Evolutionary conservation across 2,113 vertebrate genomes (phyloP).

Genomic region (Peromyscus polionotus): DNA sequence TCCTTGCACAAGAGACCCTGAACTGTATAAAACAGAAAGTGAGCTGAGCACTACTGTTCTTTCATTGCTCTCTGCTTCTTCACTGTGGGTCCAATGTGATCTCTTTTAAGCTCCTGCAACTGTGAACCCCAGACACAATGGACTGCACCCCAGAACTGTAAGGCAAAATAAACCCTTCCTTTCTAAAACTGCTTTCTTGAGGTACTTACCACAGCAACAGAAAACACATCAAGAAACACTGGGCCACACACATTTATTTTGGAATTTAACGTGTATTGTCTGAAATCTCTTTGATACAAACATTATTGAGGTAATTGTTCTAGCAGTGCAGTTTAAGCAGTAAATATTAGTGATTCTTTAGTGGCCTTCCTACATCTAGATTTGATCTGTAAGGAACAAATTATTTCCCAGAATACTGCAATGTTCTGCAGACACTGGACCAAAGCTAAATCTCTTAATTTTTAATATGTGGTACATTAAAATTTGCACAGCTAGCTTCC

Average conservation of each 20-base stretch:
- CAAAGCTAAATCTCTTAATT: constrained; percentile 54
- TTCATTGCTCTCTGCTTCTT: neutral
- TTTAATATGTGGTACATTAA: constrained; percentile 75
- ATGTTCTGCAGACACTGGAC: constrained; percentile 65
- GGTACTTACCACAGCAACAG: neutral
- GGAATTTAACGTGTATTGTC: neutral
- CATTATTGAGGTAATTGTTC: constrained; percentile 61
- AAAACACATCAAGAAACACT: neutral
- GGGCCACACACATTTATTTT: neutral
- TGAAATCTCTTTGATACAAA: neutral
- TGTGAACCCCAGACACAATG: neutral
- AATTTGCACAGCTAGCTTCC: constrained; percentile 76
- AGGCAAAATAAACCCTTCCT: neutral
- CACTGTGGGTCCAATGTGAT: neutral
- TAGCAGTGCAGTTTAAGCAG: constrained; percentile 51
- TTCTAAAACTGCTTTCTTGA: neutral
- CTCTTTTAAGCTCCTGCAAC: neutral
- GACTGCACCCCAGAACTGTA: neutral
- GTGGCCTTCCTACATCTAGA: constrained; percentile 56
- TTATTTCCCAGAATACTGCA: constrained; percentile 66
- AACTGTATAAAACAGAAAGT: neutral
- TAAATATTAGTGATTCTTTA: constrained; percentile 75
- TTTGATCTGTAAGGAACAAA: constrained; percentile 76
- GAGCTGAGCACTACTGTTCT: rapidly evolving
- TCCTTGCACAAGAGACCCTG: neutral